Base-by-base conservation (phyloP, 2,113 vertebrate species). In the Capra hircus region DNA sequence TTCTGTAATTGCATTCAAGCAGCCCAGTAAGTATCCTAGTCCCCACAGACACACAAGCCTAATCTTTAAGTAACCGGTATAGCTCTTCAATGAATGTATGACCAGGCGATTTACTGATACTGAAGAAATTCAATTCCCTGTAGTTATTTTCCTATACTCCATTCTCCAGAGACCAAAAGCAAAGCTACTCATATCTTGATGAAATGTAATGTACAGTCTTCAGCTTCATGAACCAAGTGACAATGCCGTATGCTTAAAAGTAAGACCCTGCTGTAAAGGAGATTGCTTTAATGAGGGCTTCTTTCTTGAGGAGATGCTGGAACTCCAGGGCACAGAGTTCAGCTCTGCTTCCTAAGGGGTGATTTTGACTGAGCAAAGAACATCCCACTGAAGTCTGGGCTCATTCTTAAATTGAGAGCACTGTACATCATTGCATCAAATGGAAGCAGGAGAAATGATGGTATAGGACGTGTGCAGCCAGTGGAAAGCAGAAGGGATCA, bases 1-100 rank as follows among this genome's bases (percentile, higher is more conserved):
- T 88, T 88, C 40, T 94, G 4, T 97, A 95, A 97, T 80, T 91
- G 85, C 43, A 40, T 96, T 97, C 88, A 94, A 94, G 88, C 53
- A 80, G 36, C 74, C 95, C 91, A 45, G 60, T 91, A 94, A 96
- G 92, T 55, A 86, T 52, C 55, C 33, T 11, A 23, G 15, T 93
- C 36, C 57, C 36, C 53, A 53, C n/a, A 25, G 5, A 59, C 43
- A 11, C 27, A 52, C 15, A 71, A 67, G 85, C 78, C 25, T 97
- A 91, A 93, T 96, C 90, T 97, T 77, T 97, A 93, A 82, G 74
- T 95, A 91, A 83, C 82, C 40, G 48, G 5, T 16, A 33, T 92
- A 28, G 43, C 12, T 97, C 60, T 94, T 78, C 40, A 23, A 43
- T 77, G 50, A 93, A 78, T 86, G 5, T 52, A 52, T 62, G 50